phyloP scores from a whole-genome alignment of 2,113 vertebrate genomes.

The Apodemus speciosus region DNA sequence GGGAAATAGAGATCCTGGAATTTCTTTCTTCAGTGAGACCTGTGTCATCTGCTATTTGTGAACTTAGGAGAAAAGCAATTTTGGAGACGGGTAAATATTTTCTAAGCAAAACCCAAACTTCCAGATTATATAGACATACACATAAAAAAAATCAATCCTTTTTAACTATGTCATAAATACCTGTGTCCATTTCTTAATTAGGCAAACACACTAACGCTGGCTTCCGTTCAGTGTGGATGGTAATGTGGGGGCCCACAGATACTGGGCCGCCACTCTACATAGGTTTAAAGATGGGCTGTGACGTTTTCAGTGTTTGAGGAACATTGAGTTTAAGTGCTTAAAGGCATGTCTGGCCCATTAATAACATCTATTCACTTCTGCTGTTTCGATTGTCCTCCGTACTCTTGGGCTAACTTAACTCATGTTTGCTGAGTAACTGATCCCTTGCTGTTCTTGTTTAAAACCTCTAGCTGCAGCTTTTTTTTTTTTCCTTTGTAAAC shows the following conservation, averaged over 20 bases:
- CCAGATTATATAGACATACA: not conserved
- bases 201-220: not conserved
- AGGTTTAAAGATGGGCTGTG: not conserved
- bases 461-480: conserved; percentile 3
- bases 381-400: not conserved
- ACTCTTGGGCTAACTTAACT: conserved; percentile 14
- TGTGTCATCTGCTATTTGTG: not conserved
- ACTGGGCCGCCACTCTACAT: not conserved
- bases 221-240: not conserved
- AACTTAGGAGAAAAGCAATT: conserved; percentile 1
- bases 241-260: not conserved
- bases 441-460: not conserved
- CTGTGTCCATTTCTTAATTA: conserved; percentile 12
- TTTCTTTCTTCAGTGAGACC: not conserved
- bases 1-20: conserved; percentile 41
- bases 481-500: conserved; percentile 32
- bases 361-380: not conserved
- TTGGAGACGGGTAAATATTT: not conserved
- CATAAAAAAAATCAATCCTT: not conserved
- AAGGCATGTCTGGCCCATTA: not conserved
- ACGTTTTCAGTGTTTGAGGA: not conserved
- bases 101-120: conserved; percentile 17
- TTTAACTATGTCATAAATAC: conserved; percentile 8
- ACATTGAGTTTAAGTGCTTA: not conserved
- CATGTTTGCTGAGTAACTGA: not conserved